Percentiles rank a stretch among this genome's conserved stretches.
These are phyloP conservation scores for Dromaius novaehollandiae DNA, from an alignment of 2,113 vertebrate species.

Conservation along the genomic window DNA sequence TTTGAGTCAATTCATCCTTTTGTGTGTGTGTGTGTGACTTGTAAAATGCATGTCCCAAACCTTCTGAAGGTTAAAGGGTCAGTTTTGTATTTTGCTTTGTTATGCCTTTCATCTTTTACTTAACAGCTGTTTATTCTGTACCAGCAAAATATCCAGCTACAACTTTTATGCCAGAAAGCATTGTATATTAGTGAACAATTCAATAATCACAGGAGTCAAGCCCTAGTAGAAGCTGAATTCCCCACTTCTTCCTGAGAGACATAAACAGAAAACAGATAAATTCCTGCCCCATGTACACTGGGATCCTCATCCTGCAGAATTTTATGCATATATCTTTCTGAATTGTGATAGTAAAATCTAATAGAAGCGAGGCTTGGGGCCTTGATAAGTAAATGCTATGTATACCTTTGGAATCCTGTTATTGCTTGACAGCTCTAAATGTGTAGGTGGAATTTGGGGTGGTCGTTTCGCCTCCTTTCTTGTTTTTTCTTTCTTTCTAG, in stretches of 20 bases:
- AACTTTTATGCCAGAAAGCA: background rate
- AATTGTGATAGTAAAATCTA: background rate
- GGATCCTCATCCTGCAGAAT: background rate
- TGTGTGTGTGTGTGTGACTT: background rate
- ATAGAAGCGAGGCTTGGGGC: background rate
- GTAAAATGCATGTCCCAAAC: background rate
- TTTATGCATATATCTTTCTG: background rate
- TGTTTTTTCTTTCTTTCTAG: slow-evolving; percentile 67
- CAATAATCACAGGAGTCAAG: background rate
- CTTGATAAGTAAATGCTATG: background rate
- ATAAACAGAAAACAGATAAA: background rate
- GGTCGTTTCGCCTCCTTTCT: background rate
- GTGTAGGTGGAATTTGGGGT: background rate
- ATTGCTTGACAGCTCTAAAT: background rate
- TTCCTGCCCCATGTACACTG: background rate
- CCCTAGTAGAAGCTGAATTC: background rate
- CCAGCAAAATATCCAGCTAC: background rate
- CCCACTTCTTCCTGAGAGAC: background rate
- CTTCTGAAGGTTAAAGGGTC: background rate
- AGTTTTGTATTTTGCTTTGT: background rate
- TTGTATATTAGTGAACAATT: background rate
- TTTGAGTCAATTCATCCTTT: background rate
- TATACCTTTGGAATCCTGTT: background rate
- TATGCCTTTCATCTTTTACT: background rate
- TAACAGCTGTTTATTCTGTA: background rate